Base-by-base conservation (phyloP, 2,888 invertebrate species). In the Eumacrocentrus americanus region DNA sequence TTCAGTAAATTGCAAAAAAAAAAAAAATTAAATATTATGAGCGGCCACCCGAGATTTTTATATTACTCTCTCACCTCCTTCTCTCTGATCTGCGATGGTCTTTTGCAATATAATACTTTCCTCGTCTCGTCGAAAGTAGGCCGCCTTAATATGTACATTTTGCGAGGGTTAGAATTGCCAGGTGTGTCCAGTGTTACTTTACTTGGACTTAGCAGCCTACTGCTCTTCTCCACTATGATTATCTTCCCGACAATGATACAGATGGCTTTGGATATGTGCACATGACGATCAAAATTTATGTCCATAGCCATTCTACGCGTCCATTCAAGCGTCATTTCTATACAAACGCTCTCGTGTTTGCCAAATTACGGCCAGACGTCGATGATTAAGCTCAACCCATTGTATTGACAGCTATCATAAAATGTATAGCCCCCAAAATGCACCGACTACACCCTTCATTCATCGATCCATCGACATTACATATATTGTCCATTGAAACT, bases 291-390 rank as follows among this genome's bases (percentile, higher is more conserved):
- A 22, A 47, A 51, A 58, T 58, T 58, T 58, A 58, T 52, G 52
- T 14, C 37, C 46, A 23, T 20, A n/a, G 50, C 54, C 40, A 54
- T 47, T 53, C 44, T 42, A 35, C 50, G 53, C 42, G 14, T 29
- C 60, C 62, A 65, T 65, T 65, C 62, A 60, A 63, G 59, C 50
- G 62, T 63, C 52, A 62, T 67, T 64, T 58, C 59, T 65, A 65
- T 62, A 63, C 61, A 62, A 62, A 52, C 60, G 55, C 42, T 40
- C 34, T 60, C 59, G 59, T 52, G 57, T 65, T 66, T 61, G 67
- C 65, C 63, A 67, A 69, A 68, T 69, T 67, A 68, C 66, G 63
- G 61, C 62, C 65, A 55, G 65, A 60, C 62, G 54, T 60, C 61
- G 59, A 62, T 67, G 68, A 69, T 68, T 66, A 66, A 67, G 57